Evolutionary conservation across 2,797 vertebrate species (phyloP).

Genomic region (Ceyx erithaca): DNA sequence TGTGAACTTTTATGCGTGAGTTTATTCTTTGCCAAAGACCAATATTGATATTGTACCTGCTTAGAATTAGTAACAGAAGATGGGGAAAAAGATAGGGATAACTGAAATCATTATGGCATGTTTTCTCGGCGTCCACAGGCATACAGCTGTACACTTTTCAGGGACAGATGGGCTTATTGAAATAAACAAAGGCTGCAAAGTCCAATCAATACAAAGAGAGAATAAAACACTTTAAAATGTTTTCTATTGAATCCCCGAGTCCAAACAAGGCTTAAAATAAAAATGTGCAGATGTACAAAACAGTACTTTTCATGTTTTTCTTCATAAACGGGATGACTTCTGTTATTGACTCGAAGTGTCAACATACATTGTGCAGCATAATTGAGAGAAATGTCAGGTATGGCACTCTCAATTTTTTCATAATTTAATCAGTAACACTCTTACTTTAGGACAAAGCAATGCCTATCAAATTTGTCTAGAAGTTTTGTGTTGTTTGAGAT

Average conservation of each 20-base stretch:
- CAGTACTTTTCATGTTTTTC: conserved; percentile 44
- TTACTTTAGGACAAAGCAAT: conserved; percentile 45
- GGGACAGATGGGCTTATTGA: conserved; percentile 64
- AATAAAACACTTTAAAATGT: conserved; percentile 54
- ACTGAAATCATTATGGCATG: conserved; percentile 60
- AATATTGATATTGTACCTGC: conserved; percentile 62
- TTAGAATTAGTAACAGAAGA: conserved; percentile 66
- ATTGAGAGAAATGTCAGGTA: conserved; percentile 63
- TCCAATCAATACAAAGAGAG: conserved; percentile 47
- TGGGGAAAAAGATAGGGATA: background rate
- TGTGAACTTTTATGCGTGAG: conserved; percentile 32
- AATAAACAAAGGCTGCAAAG: conserved; percentile 66
- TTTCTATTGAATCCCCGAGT: conserved; percentile 51
- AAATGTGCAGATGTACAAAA: conserved; percentile 51
- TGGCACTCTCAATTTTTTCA: conserved; percentile 22
- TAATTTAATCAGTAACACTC: conserved; percentile 49
- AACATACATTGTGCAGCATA: conserved; percentile 33
- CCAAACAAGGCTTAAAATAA: conserved; percentile 59
- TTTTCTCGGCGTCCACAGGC: conserved; percentile 25
- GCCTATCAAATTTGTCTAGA: conserved; percentile 13
- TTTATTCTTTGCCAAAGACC: conserved; percentile 39
- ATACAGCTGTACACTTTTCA: conserved; percentile 56
- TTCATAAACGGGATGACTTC: conserved; percentile 48
- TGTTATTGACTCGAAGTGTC: conserved; percentile 48
- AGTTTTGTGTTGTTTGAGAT: conserved; percentile 27